Base-by-base conservation (phyloP, 2,113 vertebrate genomes). In the Polypterus senegalus region DNA sequence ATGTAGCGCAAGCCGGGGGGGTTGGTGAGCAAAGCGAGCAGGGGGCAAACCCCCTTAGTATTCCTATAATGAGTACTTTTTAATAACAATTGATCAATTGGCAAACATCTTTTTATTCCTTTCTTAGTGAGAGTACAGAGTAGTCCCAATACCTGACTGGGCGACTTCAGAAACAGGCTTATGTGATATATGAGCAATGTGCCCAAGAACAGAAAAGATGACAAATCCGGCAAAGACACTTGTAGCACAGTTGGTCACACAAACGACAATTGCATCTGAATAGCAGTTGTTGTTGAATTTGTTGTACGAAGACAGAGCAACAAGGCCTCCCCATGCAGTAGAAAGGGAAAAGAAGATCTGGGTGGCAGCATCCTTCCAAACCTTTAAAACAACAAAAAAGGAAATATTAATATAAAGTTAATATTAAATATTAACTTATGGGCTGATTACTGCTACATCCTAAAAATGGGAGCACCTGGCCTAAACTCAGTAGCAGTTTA, bases 121-220 rank as follows among this genome's bases (percentile, higher is more conserved):
- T n/a, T n/a, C n/a, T n/a, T n/a, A n/a, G n/a, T n/a, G n/a, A n/a
- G n/a, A n/a, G n/a, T n/a, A n/a, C n/a, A n/a, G n/a, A n/a, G n/a
- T n/a, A n/a, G n/a, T n/a, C n/a, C 27, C 27, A 27, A 27, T 76
- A 98, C 96, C 96, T 81, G 89, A 90, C 62, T 92, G 83, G 46
- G 92, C 94, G 0, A 97, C 93, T 58, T 97, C 84, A 0, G 82
- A 81, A 49, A 98, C 91, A 0, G 89, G 88, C 63, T 81, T 83
- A 60, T 83, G 46, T 0, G 90, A 91, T 69, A 86, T 51, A 2
- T 87, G 81, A 10, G 96, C 94, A 92, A 98, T 97, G 58, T 98
- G 92, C 47, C 94, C 96, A 78, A 98, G 65, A 68, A 98, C 84
- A 61, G 94, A 97, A 82, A 98, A 98, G 73, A 98, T 96, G 1